phyloP scores from a whole-genome alignment of 2,888 invertebrate genomes.

The Xestobium rufovillosum region DNA sequence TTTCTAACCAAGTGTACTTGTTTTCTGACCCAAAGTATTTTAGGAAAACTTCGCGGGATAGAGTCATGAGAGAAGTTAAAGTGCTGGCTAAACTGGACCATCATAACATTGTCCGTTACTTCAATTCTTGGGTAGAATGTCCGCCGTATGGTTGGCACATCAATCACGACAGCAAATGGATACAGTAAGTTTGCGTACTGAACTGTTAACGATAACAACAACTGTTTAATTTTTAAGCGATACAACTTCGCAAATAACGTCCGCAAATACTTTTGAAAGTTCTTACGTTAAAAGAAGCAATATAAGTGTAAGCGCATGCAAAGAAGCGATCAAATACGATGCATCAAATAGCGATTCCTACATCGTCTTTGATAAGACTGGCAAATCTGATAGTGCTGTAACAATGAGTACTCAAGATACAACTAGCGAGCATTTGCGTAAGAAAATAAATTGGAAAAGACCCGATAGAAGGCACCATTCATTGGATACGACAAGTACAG shows the following conservation, averaged over 20 bases:
- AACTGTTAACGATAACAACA: too few species aligned
- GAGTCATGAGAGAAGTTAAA: conserved; percentile 90
- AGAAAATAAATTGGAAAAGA: conserved; percentile 29
- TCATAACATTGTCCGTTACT: conserved; percentile 91
- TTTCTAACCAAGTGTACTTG: conserved; percentile 7
- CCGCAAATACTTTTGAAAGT: too few species aligned
- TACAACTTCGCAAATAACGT: too few species aligned
- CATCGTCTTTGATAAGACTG: too few species aligned
- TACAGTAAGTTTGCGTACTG: conserved; percentile 1
- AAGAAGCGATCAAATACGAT: too few species aligned
- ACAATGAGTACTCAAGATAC: too few species aligned
- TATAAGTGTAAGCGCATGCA: too few species aligned
- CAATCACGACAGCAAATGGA: conserved; percentile 60
- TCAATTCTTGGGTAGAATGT: conserved; percentile 90
- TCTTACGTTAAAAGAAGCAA: too few species aligned
- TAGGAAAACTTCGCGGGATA: conserved; percentile 73
- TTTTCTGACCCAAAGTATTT: conserved; percentile 1
- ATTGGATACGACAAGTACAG: conserved; percentile 33
- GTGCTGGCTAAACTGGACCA: conserved; percentile 93
- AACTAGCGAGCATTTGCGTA: background rate
- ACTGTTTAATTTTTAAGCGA: too few species aligned
- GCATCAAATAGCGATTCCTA: too few species aligned
- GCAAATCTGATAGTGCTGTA: too few species aligned
- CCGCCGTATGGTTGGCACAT: conserved; percentile 88
- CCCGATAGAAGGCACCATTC: conserved; percentile 37